Conservation (phyloP, 2,113 vertebrate species). For the human (Homo sapiens) region GRCh38 chr5:56457501-56458000, state of each 20-base stretch:
- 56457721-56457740: background rate
- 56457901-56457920: background rate
- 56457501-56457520: background rate
- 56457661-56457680: background rate
- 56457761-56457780: background rate
- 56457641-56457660: background rate
- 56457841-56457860: background rate
- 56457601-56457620: background rate
- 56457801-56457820: background rate
- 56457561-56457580: background rate
- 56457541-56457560: background rate
- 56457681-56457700: background rate
- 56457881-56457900: background rate
- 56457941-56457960: background rate
- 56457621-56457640: background rate
- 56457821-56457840: background rate
- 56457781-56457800: background rate
- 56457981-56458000: background rate
- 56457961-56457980: background rate
- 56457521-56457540: background rate
- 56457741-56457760: background rate
- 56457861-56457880: background rate
- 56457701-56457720: background rate
- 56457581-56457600: background rate
- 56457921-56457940: background rate